Evolutionary conservation across 1,140 invertebrate genomes (phyloP).

Genomic region (Heliconius himera): DNA sequence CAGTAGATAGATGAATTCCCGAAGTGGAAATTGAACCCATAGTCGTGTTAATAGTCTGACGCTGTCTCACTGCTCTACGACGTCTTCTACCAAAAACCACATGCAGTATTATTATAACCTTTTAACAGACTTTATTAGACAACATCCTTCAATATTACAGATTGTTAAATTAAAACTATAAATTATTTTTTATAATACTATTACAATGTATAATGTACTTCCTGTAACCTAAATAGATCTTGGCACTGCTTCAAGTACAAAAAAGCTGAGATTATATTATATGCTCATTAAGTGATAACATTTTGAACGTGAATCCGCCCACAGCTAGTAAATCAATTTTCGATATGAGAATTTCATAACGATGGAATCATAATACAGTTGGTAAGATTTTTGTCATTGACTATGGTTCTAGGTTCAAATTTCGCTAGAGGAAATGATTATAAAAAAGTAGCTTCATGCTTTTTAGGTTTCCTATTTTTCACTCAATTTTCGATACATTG

Average conservation of each 20-base stretch:
- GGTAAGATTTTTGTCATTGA: neutral
- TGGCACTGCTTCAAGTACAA: neutral
- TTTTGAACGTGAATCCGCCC: neutral
- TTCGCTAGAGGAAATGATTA: neutral
- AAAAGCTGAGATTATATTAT: neutral
- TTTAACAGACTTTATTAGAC: no score
- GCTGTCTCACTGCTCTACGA: no score
- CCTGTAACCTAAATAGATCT: neutral
- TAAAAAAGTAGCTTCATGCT: neutral
- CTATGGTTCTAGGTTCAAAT: neutral
- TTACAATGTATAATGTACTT: neutral
- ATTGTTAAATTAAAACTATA: neutral
- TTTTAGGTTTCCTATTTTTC: no score
- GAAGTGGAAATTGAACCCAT: no score
- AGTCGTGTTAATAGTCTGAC: no score
- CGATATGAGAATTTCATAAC: neutral
- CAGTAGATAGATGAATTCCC: no score
- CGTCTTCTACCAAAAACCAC: no score
- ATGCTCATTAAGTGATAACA: slow-evolving; percentile 1
- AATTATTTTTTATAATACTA: neutral
- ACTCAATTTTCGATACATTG: no score
- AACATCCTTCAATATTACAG: neutral
- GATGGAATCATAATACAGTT: neutral
- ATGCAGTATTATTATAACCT: no score
- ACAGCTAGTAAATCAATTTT: neutral